Evolutionary conservation across 2,113 vertebrate genomes (phyloP), one percentile per base, ranked within the genome.

Genomic region (Passer domesticus): DNA sequence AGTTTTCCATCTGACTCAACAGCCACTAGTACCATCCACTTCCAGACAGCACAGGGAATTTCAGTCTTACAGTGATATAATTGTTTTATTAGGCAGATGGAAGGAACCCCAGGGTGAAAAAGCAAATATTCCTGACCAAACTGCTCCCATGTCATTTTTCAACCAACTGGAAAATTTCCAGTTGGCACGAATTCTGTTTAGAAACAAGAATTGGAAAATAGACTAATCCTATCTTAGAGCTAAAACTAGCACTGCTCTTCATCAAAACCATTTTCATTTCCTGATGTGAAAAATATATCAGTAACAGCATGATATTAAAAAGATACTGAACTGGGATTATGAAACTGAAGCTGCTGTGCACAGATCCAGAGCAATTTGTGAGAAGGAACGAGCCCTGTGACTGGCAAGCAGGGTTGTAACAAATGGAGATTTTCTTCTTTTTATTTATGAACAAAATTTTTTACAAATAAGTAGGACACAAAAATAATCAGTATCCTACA

Each of bases 141-240:
- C 64, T 81, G 86, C 73, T 95, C 85, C 83, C 62, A 63, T 84
- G 95, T 80, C 20, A 75, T 67, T 92, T 84, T 83, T 86, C 76
- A 96, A 93, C 80, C 69, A 84, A 75, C 60, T 94, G 95, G 93
- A 93, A 64, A 56, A 86, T 66, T 93, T 94, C 95, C 95, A 95
- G 86, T 93, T 96, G 93, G 93, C 94, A 92, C 6, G 1, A 84
- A 75, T 64, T 93, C 76, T 87, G 60, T 94, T 96, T 90, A 94
- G 86, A 88, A 90, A 81, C 60, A 94, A 95, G 88, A 95, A 81
- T 2, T 91, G 68, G 80, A 94, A 97, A 96, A 73, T 50, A 94
- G 94, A 96, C 68, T 96, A 96, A 96, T 97, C 95, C 94, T 94
- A 83, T 93, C 84, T 95, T 93, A 95, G 60, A 93, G 92, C 88